Evolutionary conservation across 2,888 invertebrate genomes (phyloP).

Genomic region (Himalopsyche japonica): DNA sequence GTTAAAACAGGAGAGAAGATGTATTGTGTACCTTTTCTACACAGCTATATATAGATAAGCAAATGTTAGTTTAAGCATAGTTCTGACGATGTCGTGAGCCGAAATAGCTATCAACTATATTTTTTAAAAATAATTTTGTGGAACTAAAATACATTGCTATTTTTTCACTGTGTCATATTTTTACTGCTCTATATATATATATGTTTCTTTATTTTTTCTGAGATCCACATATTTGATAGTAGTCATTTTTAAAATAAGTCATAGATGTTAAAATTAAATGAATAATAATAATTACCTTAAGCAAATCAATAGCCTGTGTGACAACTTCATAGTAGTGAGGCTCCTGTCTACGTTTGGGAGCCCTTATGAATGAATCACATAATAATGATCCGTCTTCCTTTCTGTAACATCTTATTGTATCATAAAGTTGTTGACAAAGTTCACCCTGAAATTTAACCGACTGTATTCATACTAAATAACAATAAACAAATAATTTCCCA

Average conservation of each 20-base stretch:
- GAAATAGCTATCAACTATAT: no score
- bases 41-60: no score
- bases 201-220: no score
- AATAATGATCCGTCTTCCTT: constrained; percentile 88
- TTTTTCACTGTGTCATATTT: no score
- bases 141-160: no score
- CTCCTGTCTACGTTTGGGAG: constrained; percentile 91
- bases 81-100: neutral
- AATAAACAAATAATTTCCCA: neutral
- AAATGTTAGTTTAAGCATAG: neutral
- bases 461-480: neutral
- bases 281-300: constrained; percentile 59
- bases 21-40: no score
- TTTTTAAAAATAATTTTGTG: no score
- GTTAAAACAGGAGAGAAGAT: no score
- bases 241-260: neutral
- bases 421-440: constrained; percentile 89
- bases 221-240: no score
- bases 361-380: constrained; percentile 93
- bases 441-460: constrained; percentile 64
- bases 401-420: constrained; percentile 86
- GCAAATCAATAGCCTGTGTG: constrained; percentile 90
- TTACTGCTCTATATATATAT: no score
- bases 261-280: neutral
- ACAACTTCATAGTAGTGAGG: constrained; percentile 92